Evolutionary conservation across 2,888 invertebrate species (phyloP).

Genomic region (Aphidius colemani): DNA sequence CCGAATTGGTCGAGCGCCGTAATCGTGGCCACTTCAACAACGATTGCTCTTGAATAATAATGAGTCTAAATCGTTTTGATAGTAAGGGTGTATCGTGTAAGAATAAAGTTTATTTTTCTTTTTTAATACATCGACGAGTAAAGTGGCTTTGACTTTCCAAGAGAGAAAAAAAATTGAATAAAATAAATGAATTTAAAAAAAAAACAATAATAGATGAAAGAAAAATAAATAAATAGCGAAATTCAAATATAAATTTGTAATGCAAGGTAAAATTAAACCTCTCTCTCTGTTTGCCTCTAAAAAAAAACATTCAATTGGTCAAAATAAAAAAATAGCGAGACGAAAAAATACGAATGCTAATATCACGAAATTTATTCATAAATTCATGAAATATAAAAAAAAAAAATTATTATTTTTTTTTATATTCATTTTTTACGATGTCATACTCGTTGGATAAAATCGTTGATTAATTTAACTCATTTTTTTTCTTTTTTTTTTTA

Average conservation of each 20-base stretch:
- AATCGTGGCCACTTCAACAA: constrained; percentile 27
- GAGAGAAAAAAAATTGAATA: background rate
- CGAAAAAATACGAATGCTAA: too few species aligned
- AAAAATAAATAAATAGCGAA: too few species aligned
- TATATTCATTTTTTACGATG: background rate
- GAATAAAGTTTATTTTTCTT: background rate
- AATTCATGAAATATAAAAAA: background rate
- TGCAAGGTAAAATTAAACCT: too few species aligned
- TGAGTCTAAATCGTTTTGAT: constrained; percentile 15
- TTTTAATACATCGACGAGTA: constrained; percentile 5
- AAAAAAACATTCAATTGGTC: too few species aligned
- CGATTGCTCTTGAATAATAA: constrained; percentile 31
- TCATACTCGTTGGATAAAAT: background rate
- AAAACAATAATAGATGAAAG: too few species aligned
- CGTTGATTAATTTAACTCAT: background rate
- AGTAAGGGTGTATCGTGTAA: background rate
- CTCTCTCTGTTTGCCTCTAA: too few species aligned
- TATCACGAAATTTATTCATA: too few species aligned
- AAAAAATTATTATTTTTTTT: background rate
- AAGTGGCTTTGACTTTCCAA: constrained; percentile 16
- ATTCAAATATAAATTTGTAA: too few species aligned
- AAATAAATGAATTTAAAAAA: constrained; percentile 6
- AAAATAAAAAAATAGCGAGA: too few species aligned
- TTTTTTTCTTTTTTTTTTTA: background rate
- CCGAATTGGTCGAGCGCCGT: constrained; percentile 23